A percentile compares a stretch with the other conserved stretches of the same genome.
Evolutionary conservation across 2,888 invertebrate genomes (phyloP).

Genomic region (Epinotia brunnichana): DNA sequence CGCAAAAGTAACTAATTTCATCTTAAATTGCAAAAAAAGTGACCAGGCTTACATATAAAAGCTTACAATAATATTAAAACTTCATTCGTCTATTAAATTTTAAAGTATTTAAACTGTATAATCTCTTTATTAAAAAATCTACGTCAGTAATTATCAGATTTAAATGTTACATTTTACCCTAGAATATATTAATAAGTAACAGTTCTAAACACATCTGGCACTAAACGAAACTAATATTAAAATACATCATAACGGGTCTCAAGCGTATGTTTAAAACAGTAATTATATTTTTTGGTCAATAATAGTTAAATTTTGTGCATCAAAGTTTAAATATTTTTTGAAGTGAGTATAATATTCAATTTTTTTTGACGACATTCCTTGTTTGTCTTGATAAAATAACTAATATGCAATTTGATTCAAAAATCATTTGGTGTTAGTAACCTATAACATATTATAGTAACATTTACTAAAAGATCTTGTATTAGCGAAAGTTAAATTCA

Average conservation of each 20-base stretch:
- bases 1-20: not conserved
- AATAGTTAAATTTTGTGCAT: constrained; percentile 25
- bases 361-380: not conserved
- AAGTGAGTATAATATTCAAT: not conserved
- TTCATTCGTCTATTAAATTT: constrained; percentile 35
- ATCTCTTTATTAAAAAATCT: constrained; percentile 42
- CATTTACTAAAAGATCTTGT: not conserved
- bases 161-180: constrained; percentile 35
- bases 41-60: constrained; percentile 5
- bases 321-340: not conserved
- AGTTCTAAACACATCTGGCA: constrained; percentile 66
- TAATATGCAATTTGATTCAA: not conserved
- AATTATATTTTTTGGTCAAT: constrained; percentile 28
- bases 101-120: constrained; percentile 35
- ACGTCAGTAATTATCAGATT: constrained; percentile 33
- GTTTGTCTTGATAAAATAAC: not conserved
- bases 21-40: constrained; percentile 4
- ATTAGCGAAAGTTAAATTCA: not conserved
- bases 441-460: no score
- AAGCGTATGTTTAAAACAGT: constrained; percentile 32
- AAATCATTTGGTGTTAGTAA: no score
- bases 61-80: constrained; percentile 18
- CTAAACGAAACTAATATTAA: constrained; percentile 55
- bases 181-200: constrained; percentile 61
- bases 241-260: constrained; percentile 44